These are phyloP conservation scores for Clunio marinus DNA, from an alignment of 2,888 invertebrate genomes.

Conservation along the genomic window DNA sequence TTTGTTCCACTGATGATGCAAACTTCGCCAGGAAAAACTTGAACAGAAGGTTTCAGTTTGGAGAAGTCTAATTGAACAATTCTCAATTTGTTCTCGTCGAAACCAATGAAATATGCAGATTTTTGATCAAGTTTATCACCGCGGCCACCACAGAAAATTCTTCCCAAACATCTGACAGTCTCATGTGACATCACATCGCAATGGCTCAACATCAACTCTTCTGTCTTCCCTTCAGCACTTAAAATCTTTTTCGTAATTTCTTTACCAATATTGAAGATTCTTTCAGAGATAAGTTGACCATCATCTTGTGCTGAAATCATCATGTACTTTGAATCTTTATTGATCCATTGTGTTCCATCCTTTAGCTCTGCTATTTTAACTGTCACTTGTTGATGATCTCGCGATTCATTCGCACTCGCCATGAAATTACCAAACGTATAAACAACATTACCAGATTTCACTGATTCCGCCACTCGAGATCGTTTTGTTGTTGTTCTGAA, in stretches of 20 bases:
- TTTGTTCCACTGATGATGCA: constrained; percentile 71
- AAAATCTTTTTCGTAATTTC: constrained; percentile 43
- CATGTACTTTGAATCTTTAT: constrained; percentile 56
- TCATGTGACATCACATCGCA: constrained; percentile 47
- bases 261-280: constrained; percentile 46
- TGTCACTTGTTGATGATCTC: constrained; percentile 52
- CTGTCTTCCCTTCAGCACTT: constrained; percentile 41
- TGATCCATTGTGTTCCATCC: constrained; percentile 40
- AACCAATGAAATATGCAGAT: constrained; percentile 67
- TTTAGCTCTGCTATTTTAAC: constrained; percentile 17
- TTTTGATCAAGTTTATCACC: constrained; percentile 68
- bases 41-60: constrained; percentile 49
- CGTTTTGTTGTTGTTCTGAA: constrained; percentile 45
- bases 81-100: constrained; percentile 55
- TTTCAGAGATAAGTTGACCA: constrained; percentile 47
- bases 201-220: constrained; percentile 5
- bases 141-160: constrained; percentile 60
- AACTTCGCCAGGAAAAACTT: constrained; percentile 50
- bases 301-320: constrained; percentile 48
- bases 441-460: constrained; percentile 60
- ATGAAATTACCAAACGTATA: constrained; percentile 58
- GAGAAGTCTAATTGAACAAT: constrained; percentile 54
- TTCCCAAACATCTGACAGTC: constrained; percentile 46
- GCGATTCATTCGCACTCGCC: constrained; percentile 44
- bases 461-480: constrained; percentile 44